Percentiles rank a stretch among this genome's conserved stretches.
phyloP scores from a whole-genome alignment of 2,113 vertebrate species.

The Empidonax traillii region DNA sequence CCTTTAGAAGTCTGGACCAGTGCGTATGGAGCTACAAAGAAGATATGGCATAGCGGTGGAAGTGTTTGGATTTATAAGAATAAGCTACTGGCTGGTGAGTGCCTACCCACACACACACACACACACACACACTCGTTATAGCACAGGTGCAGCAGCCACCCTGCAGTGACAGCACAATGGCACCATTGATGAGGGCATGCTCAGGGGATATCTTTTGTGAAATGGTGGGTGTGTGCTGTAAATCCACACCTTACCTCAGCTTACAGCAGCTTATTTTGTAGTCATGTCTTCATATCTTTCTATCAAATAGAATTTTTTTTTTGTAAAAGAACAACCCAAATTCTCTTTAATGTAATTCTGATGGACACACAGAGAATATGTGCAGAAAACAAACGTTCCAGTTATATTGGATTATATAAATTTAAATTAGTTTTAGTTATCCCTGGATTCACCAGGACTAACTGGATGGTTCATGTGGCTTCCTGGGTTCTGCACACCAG shows the following conservation, averaged over 20 bases:
- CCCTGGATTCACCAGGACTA: not conserved
- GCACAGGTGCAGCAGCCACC: not conserved
- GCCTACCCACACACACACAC: not conserved
- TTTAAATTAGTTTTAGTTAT: not conserved
- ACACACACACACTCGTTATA: not conserved
- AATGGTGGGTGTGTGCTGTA: not conserved
- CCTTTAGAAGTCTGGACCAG: not conserved
- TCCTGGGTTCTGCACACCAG: not conserved
- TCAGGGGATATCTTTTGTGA: not conserved
- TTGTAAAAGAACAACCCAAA: not conserved
- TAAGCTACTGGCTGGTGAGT: not conserved
- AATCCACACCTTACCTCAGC: not conserved
- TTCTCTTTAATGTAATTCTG: not conserved
- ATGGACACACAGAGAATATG: fast-evolving
- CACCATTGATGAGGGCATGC: not conserved
- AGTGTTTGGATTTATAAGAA: not conserved
- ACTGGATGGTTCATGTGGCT: not conserved
- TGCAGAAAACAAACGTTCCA: not conserved
- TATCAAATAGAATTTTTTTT: not conserved
- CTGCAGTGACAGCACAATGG: not conserved
- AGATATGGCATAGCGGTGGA: not conserved
- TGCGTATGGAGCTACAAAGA: not conserved
- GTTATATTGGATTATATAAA: not conserved
- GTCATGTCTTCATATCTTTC: not conserved
- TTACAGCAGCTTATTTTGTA: not conserved